Evolutionary conservation across 2,797 vertebrate species (phyloP).

Genomic region (Chiroxiphia lanceolata): DNA sequence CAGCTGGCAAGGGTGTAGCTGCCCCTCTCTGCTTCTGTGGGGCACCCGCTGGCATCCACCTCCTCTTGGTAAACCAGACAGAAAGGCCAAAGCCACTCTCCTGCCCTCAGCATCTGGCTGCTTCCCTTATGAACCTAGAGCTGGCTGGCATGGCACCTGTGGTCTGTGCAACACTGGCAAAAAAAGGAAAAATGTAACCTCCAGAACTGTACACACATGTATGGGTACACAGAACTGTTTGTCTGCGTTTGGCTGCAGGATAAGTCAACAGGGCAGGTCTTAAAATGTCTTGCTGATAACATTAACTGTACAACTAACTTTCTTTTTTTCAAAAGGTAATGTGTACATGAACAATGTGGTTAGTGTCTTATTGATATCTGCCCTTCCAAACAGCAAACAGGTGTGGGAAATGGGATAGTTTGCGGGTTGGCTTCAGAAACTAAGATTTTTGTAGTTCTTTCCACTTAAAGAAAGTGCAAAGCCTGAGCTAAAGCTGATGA

Average conservation of each 20-base stretch:
- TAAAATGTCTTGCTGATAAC: neutral
- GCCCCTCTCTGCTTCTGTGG: neutral
- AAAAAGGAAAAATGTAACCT: neutral
- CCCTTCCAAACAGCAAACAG: neutral
- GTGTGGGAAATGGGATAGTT: neutral
- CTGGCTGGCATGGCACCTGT: rapidly evolving
- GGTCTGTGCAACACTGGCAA: neutral
- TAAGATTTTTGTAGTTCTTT: neutral
- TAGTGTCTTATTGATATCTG: neutral
- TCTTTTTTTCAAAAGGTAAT: neutral
- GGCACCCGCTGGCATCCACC: no score
- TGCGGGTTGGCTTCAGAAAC: neutral
- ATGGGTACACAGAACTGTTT: neutral
- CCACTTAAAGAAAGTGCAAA: neutral
- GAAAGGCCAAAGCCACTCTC: neutral
- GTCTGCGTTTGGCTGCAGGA: neutral
- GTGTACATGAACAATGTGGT: neutral
- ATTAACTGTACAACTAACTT: neutral
- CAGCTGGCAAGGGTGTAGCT: rapidly evolving
- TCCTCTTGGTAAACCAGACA: neutral
- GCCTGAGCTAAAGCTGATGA: neutral
- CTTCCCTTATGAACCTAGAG: neutral
- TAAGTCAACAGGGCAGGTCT: neutral
- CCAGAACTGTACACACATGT: rapidly evolving
- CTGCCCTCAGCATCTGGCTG: neutral